Evolutionary conservation across 2,113 vertebrate species (phyloP), one percentile per base, ranked within the genome.

Genomic region (Gallinago media): DNA sequence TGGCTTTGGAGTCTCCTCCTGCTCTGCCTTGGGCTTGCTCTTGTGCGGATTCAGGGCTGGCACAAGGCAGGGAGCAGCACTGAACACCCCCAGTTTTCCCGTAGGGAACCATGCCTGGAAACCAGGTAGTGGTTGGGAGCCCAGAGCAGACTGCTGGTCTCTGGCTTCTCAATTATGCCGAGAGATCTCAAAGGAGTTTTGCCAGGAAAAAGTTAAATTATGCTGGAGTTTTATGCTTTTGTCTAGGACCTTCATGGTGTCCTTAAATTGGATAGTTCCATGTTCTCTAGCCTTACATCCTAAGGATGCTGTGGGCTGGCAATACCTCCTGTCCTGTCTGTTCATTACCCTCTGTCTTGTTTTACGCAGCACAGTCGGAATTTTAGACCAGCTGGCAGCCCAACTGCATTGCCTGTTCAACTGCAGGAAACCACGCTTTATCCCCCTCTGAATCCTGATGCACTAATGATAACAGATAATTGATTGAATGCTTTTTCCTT

Each of bases 341-440:
- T 92, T 81, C 34, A 17, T 84, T 95, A 36, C 31, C 55, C 47
- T 90, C 75, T 67, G 42, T 50, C 87, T 95, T 11, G 0, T 77
- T 94, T 93, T 84, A 42, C 67, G 66, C 76, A 72, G 79, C 61
- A 50, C 75, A 81, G 27, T 65, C 38, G 49, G 73, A 87, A 92
- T 90, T 65, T 88, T 76, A 84, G 79, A 80, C 44, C 68, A 68
- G 82, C 88, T 94, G 93, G 78, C 89, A 92, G 68, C 63, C 38
- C 38, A 50, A 61, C 47, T 63, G 55, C 44, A 31, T 19, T 94
- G 36, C 67, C 92, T 85, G 75, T 55, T 88, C 31, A 70, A 54
- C 88, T 89, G 84, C 94, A 68, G 89, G 91, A 91, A 80, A 29
- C 61, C 29, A 65, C 0, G 6, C 47, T 86, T 62, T 63, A 80